Base-by-base conservation (phyloP, 2,797 vertebrate genomes). In the Linurgus olivaceus region DNA sequence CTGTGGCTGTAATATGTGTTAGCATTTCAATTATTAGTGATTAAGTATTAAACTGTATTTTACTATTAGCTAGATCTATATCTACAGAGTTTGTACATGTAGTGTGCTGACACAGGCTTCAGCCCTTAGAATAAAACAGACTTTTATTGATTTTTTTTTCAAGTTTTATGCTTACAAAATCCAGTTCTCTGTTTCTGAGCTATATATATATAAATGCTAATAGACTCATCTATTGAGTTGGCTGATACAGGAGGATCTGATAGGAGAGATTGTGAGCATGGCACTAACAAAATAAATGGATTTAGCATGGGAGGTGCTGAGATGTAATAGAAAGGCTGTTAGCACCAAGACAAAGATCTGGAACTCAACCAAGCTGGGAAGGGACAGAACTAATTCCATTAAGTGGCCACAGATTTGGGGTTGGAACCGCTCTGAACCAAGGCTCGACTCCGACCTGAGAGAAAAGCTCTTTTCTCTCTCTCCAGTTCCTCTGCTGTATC, bases 11-110 rank as follows among this genome's bases (percentile, higher is more conserved):
- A 11, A 37, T 77, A 17, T 77, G 71, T 65, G 86, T 95, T 78
- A 92, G 85, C 62, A 88, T 93, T 94, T 75, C 93, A 90, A 73
- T 97, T 90, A 91, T 66, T 40, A 54, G 73, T 58, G 74, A 95
- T 93, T 77, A 95, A 96, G 90, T 52, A 74, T 95, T 90, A 83
- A 94, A 88, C 74, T 92, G 54, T 55, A 70, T 72, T 93, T 80
- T 84, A 83, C 76, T 86, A 62, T 61, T 72, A 59, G 68, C 58
- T 17, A 14, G 66, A 50, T 63, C 72, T 86, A 0, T 90, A 38
- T 37, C 80, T 77, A 44, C 21, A 2, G n/a, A 13, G 16, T 33
- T 58, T 81, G 80, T 44, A 13, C 42, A 7, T 31, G 70, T 23
- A 31, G 23, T 9, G 24, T 55, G 61, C 50, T 59, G 83, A 70